Evolutionary conservation across 2,797 vertebrate genomes (phyloP).

Genomic region (Spinus olivaceus): DNA sequence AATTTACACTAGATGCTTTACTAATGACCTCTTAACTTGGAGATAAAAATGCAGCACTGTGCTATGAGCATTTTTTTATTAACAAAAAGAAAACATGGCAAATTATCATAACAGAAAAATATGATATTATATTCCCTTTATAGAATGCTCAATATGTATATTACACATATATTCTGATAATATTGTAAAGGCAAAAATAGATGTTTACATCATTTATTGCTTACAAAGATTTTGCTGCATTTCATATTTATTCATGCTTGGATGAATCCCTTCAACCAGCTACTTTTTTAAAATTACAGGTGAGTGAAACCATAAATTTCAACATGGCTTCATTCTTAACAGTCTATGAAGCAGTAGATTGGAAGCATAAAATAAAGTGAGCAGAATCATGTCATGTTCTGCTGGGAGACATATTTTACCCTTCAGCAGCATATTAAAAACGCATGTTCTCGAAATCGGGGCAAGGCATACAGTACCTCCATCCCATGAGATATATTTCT

Average conservation of each 20-base stretch:
- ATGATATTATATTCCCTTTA: not conserved
- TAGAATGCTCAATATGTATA: not conserved
- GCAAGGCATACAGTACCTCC: not conserved
- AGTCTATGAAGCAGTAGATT: slow-evolving; percentile 34
- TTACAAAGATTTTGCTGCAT: not conserved
- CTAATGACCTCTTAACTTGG: not conserved
- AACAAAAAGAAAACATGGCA: not conserved
- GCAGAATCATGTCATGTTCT: slow-evolving; percentile 31
- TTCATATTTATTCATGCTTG: slow-evolving; percentile 46
- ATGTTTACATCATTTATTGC: not conserved
- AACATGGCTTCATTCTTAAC: slow-evolving; percentile 23
- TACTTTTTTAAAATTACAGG: slow-evolving; percentile 58
- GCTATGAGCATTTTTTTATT: not conserved
- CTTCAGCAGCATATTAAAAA: slow-evolving; percentile 52
- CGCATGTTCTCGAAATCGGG: slow-evolving; percentile 50
- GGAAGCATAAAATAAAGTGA: slow-evolving; percentile 60
- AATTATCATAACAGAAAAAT: not conserved
- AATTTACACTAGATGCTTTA: not conserved
- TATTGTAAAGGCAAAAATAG: not conserved
- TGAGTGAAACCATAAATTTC: slow-evolving; percentile 59
- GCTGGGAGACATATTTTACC: slow-evolving; percentile 56
- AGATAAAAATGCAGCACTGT: not conserved
- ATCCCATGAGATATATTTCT: slow-evolving; percentile 36
- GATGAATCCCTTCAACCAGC: not conserved
- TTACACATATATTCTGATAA: not conserved